Percentiles rank a stretch among this genome's conserved stretches.
Evolutionary conservation across 2,797 vertebrate species (phyloP).

Genomic region (Oophaga sylvatica): DNA sequence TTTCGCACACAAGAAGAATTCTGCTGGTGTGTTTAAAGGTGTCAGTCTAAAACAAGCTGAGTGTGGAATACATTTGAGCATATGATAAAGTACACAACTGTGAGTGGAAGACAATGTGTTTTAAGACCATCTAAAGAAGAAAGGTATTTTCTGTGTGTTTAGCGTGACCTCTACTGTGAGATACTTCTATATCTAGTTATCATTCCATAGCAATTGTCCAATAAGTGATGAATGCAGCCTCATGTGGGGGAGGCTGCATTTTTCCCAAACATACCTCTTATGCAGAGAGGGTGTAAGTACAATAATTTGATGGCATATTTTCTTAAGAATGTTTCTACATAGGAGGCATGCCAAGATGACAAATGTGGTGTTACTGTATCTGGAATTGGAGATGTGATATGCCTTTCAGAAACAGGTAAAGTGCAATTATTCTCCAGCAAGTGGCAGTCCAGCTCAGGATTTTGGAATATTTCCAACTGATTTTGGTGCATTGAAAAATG

Average conservation of each 20-base stretch:
- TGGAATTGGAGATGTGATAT: slow-evolving; percentile 18
- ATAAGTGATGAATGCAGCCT: slow-evolving; percentile 36
- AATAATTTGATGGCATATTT: slow-evolving; percentile 49
- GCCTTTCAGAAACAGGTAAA: slow-evolving; percentile 25
- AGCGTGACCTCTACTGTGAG: slow-evolving; percentile 47
- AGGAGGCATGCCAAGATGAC: slow-evolving; percentile 32
- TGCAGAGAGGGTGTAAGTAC: slow-evolving; percentile 44
- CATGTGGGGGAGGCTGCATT: slow-evolving; percentile 29
- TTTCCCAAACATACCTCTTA: slow-evolving; percentile 55
- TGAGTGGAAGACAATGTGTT: slow-evolving; percentile 40
- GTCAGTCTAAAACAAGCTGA: slow-evolving; percentile 34
- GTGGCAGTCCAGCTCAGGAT: slow-evolving; percentile 17
- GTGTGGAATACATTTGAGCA: slow-evolving; percentile 11
- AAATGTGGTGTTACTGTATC: slow-evolving; percentile 43
- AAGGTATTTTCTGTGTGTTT: slow-evolving; percentile 53
- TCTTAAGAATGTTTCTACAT: slow-evolving; percentile 48
- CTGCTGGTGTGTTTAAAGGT: slow-evolving; percentile 49
- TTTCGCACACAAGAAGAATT: slow-evolving; percentile 45
- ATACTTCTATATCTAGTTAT: slow-evolving; percentile 47
- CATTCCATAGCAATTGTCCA: slow-evolving; percentile 50
- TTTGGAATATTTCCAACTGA: slow-evolving; percentile 7
- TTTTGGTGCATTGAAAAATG: slow-evolving; percentile 14
- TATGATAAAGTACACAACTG: slow-evolving; percentile 24
- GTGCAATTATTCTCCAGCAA: slow-evolving; percentile 40
- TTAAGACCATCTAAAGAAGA: slow-evolving; percentile 46